Evolutionary conservation across 2,888 invertebrate genomes (phyloP).

Genomic region (Junonia oenone): DNA sequence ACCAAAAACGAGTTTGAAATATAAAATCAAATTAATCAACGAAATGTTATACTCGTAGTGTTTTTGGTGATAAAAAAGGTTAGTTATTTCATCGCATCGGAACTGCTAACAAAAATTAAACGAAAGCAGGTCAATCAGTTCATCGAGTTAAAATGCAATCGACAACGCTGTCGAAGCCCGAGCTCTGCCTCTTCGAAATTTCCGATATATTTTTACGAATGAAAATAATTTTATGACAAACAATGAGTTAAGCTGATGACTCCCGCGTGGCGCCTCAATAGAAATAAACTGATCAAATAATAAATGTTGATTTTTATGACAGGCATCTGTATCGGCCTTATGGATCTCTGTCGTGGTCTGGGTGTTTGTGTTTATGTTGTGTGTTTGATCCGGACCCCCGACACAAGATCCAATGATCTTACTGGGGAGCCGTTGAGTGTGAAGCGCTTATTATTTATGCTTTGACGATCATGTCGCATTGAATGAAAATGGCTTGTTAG

Average conservation of each 20-base stretch:
- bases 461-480: too few species aligned
- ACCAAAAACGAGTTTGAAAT: background rate
- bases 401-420: too few species aligned
- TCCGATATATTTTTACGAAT: background rate
- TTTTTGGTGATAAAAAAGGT: background rate
- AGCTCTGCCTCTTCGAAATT: background rate
- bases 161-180: background rate
- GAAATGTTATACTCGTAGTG: too few species aligned
- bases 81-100: background rate
- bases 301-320: too few species aligned
- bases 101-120: background rate
- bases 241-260: background rate
- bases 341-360: too few species aligned
- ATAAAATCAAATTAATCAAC: background rate
- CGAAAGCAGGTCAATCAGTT: constrained; percentile 2
- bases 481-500: background rate
- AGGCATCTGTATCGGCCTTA: too few species aligned
- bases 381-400: too few species aligned
- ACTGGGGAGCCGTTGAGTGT: too few species aligned
- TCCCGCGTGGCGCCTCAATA: background rate
- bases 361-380: too few species aligned
- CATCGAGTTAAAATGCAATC: constrained; percentile 2
- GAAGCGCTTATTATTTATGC: too few species aligned
- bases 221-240: background rate
- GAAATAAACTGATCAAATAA: background rate